A percentile compares a stretch with the other conserved stretches of the same genome.
Conservation (phyloP, 2,113 vertebrate species). For the Charina bottae region DNA sequence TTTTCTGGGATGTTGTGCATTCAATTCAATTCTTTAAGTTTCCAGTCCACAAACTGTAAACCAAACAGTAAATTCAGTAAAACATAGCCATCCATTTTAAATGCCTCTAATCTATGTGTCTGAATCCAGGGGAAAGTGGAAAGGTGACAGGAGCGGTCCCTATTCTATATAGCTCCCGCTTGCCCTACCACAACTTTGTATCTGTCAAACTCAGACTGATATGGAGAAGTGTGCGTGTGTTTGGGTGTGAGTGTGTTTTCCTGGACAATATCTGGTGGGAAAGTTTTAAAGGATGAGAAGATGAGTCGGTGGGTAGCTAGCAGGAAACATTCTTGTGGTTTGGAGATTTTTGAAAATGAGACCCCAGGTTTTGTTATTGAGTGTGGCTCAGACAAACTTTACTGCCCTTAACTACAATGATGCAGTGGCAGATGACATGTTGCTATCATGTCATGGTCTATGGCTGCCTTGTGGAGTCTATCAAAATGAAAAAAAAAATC, state of each 20-base stretch:
- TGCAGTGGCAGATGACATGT: neutral
- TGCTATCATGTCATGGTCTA: neutral
- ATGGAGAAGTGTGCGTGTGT: neutral
- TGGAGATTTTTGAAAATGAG: neutral
- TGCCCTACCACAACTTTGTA: neutral
- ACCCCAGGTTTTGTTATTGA: neutral
- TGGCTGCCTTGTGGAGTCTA: neutral
- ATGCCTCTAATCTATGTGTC: neutral
- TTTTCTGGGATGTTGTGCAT: neutral
- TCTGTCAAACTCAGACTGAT: neutral
- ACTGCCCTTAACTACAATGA: neutral
- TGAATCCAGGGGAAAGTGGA: neutral
- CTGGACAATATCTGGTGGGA: neutral
- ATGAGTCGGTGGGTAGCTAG: neutral
- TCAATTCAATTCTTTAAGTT: neutral
- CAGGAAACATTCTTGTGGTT: neutral
- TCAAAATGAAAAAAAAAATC: neutral
- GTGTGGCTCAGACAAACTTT: neutral
- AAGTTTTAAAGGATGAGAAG: neutral
- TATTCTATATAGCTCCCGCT: neutral
- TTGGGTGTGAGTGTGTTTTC: neutral
- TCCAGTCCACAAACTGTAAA: neutral
- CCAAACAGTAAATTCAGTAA: neutral
- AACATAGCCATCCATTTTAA: neutral
- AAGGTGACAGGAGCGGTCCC: neutral